Evolutionary conservation across 2,113 vertebrate species (phyloP).

Genomic region (Panthera leo): DNA sequence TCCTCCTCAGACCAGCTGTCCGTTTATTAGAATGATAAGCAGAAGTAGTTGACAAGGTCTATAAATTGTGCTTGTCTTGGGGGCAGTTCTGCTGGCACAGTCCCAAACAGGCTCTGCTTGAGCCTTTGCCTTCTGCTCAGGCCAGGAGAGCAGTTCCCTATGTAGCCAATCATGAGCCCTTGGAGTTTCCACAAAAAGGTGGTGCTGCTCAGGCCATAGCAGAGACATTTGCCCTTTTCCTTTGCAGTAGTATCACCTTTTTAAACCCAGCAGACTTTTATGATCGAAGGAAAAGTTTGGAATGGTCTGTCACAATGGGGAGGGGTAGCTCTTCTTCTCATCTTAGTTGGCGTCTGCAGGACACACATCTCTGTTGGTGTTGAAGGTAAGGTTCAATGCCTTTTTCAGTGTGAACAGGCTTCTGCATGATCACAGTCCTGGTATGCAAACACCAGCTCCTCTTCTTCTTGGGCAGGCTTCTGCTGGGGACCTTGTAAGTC

Average conservation of each 20-base stretch:
- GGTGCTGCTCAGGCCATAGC: not conserved
- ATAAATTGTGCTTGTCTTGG: not conserved
- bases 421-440: not conserved
- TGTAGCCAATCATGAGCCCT: not conserved
- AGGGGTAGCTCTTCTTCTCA: not conserved
- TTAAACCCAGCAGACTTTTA: not conserved
- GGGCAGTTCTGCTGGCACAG: not conserved
- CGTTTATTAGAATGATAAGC: not conserved
- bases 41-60: not conserved
- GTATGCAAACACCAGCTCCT: not conserved
- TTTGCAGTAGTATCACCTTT: not conserved
- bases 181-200: not conserved
- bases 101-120: not conserved
- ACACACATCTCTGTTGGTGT: not conserved
- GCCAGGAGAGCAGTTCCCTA: not conserved
- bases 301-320: not conserved
- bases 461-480: not conserved
- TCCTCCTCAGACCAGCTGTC: not conserved
- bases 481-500: not conserved
- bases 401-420: not conserved
- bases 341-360: not conserved
- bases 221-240: not conserved
- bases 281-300: not conserved
- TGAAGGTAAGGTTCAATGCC: not conserved
- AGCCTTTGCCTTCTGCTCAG: not conserved